Percentiles rank a stretch among this genome's conserved stretches.
phyloP scores from a whole-genome alignment of 2,797 vertebrate species.

The Chrysocyon brachyurus region DNA sequence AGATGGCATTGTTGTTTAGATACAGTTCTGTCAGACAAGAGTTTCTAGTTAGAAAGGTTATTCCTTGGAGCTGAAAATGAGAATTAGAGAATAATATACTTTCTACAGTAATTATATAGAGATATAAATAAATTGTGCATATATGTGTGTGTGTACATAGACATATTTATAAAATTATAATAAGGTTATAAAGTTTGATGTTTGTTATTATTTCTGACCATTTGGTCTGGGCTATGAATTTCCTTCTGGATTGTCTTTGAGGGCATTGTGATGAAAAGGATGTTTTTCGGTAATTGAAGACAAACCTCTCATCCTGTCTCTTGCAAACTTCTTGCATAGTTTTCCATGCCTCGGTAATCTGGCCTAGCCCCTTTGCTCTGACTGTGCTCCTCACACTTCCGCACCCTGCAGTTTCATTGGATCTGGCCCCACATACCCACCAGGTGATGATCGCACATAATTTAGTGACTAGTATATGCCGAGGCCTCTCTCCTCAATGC shows the following conservation, averaged over 20 bases:
- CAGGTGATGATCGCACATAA: neutral
- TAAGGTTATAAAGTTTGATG: neutral
- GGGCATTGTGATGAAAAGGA: neutral
- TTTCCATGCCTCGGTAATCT: neutral
- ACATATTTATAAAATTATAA: neutral
- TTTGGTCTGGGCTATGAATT: neutral
- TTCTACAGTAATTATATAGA: neutral
- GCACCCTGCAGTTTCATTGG: neutral
- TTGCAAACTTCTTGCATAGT: neutral
- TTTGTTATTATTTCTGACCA: slow-evolving; percentile 11
- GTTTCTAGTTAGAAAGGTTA: slow-evolving; percentile 89
- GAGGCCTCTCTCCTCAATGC: neutral
- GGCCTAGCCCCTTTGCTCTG: neutral
- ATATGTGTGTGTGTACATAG: neutral
- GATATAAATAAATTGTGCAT: neutral
- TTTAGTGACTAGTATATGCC: neutral
- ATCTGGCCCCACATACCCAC: neutral
- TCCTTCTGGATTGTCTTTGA: neutral
- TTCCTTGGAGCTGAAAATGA: slow-evolving; percentile 89
- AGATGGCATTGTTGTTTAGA: slow-evolving; percentile 91
- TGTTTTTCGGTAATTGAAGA: neutral
- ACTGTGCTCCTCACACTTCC: neutral
- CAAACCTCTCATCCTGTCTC: neutral
- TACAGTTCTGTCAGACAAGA: slow-evolving; percentile 92
- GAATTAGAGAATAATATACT: slow-evolving; percentile 54